Base-by-base conservation (phyloP, 2,888 invertebrate genomes). In the Notodonta dromedarius region DNA sequence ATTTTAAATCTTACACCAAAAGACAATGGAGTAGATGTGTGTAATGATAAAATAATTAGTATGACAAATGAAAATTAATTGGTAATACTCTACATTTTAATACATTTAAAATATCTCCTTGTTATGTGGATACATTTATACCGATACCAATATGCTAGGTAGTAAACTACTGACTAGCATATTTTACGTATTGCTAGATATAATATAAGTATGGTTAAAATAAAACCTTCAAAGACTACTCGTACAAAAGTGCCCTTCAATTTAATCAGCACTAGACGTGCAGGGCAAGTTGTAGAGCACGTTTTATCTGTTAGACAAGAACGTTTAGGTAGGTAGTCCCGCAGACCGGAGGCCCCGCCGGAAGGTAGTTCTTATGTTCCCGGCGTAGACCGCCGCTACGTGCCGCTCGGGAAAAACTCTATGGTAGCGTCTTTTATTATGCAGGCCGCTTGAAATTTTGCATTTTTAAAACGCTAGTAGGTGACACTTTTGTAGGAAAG, bases 311-410 rank as follows among this genome's bases (percentile, higher is more conserved):
- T 68, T 70, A 70, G 67, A 73, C 70, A 69, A 60, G 64, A 70
- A 70, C 74, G 73, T 71, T 75, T 75, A 73, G 67, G 66, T 74
- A 58, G 40, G 39, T 54, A 54, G 35, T 57, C 57, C 59, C 58
- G 62, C 60, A 67, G 65, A 71, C 63, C 64, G 68, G 56, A 51
- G 69, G 61, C 71, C 73, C 72, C 66, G 71, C 76, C 85, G 89
- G 88, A 90, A 88, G 82, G 77, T 77, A 78, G 86, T 87, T 87
- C 81, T 86, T 87, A 84, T 78, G 80, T 76, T 65, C 71, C 71
- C 66, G 69, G 66, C 70, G 55, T 63, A 61, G 56, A 55, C 59
- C 55, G 44, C 58, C 60, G 44, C 66, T 69, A 77, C 77, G 75
- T 76, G 78, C 74, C 63, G 74, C 71, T 81, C 71, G 78, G 76